Percentiles rank a stretch among this genome's conserved stretches.
These are phyloP conservation scores for Mantis religiosa DNA, from an alignment of 2,888 invertebrate species.

Conservation along the genomic window DNA sequence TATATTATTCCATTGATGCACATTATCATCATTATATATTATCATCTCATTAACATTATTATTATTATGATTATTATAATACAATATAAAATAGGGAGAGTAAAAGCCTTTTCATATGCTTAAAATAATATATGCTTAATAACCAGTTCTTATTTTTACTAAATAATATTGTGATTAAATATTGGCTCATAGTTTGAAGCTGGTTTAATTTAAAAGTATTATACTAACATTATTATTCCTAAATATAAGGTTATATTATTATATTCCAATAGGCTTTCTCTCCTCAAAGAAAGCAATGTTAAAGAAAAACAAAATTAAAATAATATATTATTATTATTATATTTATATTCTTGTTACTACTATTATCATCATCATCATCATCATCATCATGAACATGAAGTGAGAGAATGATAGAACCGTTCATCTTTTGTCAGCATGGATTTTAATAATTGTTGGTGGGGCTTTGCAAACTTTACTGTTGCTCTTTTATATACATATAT, in stretches of 20 bases:
- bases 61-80: not conserved
- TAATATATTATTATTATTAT: not conserved
- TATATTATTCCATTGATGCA: conserved; percentile 2
- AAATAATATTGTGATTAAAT: conserved; percentile 14
- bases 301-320: not conserved
- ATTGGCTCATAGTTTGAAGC: not conserved
- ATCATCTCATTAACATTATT: not conserved
- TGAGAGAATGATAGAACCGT: not conserved
- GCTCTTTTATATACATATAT: conserved; percentile 10
- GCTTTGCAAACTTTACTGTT: not conserved
- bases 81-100: not conserved
- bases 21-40: conserved; percentile 4
- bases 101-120: conserved; percentile 14
- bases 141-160: conserved; percentile 19
- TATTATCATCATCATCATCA: not conserved
- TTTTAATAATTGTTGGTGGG: conserved; percentile 2
- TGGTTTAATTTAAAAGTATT: not conserved
- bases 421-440: not conserved
- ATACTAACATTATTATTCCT: not conserved
- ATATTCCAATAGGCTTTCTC: not conserved
- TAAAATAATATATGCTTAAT: conserved; percentile 23
- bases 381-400: not conserved
- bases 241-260: conserved; percentile 1
- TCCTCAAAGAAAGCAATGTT: conserved; percentile 2
- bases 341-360: conserved; percentile 3